phyloP scores from a whole-genome alignment of 1,140 invertebrate species.

The Cylas formicarius region DNA sequence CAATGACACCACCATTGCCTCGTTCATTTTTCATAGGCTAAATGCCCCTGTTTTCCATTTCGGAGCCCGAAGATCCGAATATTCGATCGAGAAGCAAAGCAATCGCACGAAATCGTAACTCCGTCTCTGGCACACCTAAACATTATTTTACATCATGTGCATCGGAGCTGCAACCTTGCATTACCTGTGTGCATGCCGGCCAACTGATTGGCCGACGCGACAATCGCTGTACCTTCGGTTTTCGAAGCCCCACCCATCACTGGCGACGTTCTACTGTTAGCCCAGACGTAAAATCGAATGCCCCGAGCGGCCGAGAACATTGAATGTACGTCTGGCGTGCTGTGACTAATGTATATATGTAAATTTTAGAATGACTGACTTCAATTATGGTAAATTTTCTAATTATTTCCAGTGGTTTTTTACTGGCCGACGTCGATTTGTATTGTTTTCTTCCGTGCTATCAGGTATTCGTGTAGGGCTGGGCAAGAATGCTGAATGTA shows the following conservation, averaged over 20 bases:
- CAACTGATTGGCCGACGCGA: slow-evolving; percentile 31
- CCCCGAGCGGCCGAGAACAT: not conserved
- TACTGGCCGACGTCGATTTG: slow-evolving; percentile 5
- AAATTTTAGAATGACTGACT: slow-evolving; percentile 25
- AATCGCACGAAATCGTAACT: no score
- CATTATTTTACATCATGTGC: slow-evolving; percentile 29
- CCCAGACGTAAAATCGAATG: slow-evolving; percentile 19
- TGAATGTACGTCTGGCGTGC: slow-evolving; percentile 9
- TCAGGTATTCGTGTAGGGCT: no score
- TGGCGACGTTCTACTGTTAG: slow-evolving; percentile 21
- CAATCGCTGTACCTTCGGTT: slow-evolving; percentile 30
- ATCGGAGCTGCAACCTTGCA: slow-evolving; percentile 31
- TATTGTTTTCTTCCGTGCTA: slow-evolving; percentile 3
- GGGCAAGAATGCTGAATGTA: no score
- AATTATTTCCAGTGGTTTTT: slow-evolving; percentile 21
- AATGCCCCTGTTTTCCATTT: no score
- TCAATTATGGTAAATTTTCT: slow-evolving; percentile 28
- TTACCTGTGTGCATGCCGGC: slow-evolving; percentile 22
- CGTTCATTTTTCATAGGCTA: no score
- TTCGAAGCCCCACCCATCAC: slow-evolving; percentile 29
- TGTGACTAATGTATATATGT: slow-evolving; percentile 29
- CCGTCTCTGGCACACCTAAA: slow-evolving; percentile 10
- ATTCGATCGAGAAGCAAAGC: no score
- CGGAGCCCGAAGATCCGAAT: no score
- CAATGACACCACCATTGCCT: no score